Conservation (phyloP, 1,140 invertebrate species). For the Heliconius hermathena region DNA sequence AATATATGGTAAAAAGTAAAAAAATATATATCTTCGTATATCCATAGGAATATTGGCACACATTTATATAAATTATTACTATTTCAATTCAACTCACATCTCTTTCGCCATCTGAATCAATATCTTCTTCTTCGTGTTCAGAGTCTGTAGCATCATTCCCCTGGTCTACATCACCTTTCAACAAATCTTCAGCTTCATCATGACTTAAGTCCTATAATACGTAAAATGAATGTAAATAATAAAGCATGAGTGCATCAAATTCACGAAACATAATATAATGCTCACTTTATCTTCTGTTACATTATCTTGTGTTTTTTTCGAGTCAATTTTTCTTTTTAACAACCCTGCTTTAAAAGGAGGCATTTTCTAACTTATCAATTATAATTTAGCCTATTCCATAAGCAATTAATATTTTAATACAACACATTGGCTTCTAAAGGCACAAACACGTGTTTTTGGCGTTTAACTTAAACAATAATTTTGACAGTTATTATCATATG, state of each 20-base stretch:
- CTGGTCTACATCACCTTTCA: slow-evolving; percentile 52
- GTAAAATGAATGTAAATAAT: neutral
- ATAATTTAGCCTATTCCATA: slow-evolving; percentile 13
- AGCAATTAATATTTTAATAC: neutral
- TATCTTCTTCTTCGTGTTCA: slow-evolving; percentile 51
- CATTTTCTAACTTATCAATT: slow-evolving; percentile 51
- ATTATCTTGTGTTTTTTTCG: slow-evolving; percentile 31
- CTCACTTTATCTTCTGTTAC: slow-evolving; percentile 30
- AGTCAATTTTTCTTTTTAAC: slow-evolving; percentile 62
- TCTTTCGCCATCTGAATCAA: slow-evolving; percentile 59
- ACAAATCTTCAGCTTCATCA: slow-evolving; percentile 52
- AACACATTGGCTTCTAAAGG: neutral
- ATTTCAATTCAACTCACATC: slow-evolving; percentile 48
- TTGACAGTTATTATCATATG: neutral
- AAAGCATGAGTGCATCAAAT: neutral
- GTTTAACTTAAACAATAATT: slow-evolving; percentile 2
- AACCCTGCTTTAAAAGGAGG: slow-evolving; percentile 65
- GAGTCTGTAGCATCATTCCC: slow-evolving; percentile 63
- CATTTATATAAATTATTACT: too few species aligned
- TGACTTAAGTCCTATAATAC: slow-evolving; percentile 41
- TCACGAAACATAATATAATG: neutral
- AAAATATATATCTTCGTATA: too few species aligned
- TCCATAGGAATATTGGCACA: too few species aligned
- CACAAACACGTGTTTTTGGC: slow-evolving; percentile 38
- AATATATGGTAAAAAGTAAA: neutral